Base-by-base conservation (phyloP, 2,888 invertebrate genomes). In the Carcina quercana region DNA sequence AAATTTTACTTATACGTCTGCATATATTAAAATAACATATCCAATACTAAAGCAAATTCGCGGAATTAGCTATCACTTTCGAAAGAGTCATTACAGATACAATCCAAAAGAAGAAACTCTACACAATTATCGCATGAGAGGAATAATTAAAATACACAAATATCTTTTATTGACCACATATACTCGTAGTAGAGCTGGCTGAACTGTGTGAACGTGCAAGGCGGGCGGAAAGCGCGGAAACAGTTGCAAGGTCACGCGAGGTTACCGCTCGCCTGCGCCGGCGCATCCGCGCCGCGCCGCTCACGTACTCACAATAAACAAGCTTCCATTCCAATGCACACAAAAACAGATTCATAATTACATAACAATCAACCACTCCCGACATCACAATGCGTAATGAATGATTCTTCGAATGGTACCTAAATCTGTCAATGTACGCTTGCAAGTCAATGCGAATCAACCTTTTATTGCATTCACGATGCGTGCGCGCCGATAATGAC, bases 401-500 rank as follows among this genome's bases (percentile, higher is more conserved):
- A n/a, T n/a, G 43, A 54, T 53, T 54, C 50, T 40, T 37, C 42
- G 43, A 59, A 64, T 54, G 57, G 59, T 55, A 56, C 49, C 51
- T 60, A 57, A 65, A 70, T 57, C 63, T 54, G 50, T 59, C 58
- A 56, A 59, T 57, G 56, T 58, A 54, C 42, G 48, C 48, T 46
- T 47, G 48, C 53, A 53, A 57, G 62, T 62, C 50, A 59, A 24
- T 63, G 60, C 55, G 58, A 62, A 61, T 51, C 45, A 56, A 46
- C 53, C 57, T 66, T 67, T 72, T 68, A 74, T 70, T 67, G 66
- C 72, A 71, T 74, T 69, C 70, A 49, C 53, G 54, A 59, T 75
- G 70, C 70, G 75, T 75, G 67, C 68, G 62, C 59, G 59, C 57
- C 59, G 71, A 72, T 80, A 80, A 79, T 80, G 78, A 76, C 71